Percentiles rank a stretch among this genome's conserved stretches.
phyloP scores from a whole-genome alignment of 35 echinoderm and acorn worm genomes.

The Heliocidaris tuberculata region DNA sequence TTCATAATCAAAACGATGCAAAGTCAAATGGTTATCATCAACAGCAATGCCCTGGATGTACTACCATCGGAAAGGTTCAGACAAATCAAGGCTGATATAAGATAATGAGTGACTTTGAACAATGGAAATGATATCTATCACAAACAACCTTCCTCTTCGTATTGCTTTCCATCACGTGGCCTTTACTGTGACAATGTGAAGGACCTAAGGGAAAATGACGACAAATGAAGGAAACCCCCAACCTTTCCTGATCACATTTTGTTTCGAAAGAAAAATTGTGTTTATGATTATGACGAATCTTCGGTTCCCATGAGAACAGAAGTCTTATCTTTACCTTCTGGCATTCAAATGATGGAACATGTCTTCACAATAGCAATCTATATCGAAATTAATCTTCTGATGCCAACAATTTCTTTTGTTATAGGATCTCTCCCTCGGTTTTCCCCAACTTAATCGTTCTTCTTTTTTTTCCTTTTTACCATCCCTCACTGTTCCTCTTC shows the following conservation, averaged over 20 bases:
- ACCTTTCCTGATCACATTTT: not conserved
- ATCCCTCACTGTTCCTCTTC: too few species aligned
- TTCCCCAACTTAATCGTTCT: not conserved
- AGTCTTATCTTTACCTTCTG: not conserved
- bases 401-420: not conserved
- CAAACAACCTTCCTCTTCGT: not conserved
- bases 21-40: too few species aligned
- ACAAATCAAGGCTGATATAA: not conserved
- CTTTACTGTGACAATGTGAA: not conserved
- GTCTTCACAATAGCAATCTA: not conserved
- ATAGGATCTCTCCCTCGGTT: not conserved
- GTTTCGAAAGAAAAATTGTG: not conserved
- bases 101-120: not conserved
- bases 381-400: not conserved
- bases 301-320: not conserved
- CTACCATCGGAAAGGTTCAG: too few species aligned
- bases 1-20: too few species aligned
- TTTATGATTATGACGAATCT: constrained; percentile 5
- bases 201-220: not conserved
- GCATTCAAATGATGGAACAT: too few species aligned
- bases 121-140: not conserved
- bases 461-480: too few species aligned
- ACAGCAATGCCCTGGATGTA: too few species aligned
- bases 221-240: not conserved
- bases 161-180: not conserved